These are phyloP conservation scores for Arnoldichthys spilopterus DNA, from an alignment of 2,797 vertebrate species.

Conservation along the genomic window DNA sequence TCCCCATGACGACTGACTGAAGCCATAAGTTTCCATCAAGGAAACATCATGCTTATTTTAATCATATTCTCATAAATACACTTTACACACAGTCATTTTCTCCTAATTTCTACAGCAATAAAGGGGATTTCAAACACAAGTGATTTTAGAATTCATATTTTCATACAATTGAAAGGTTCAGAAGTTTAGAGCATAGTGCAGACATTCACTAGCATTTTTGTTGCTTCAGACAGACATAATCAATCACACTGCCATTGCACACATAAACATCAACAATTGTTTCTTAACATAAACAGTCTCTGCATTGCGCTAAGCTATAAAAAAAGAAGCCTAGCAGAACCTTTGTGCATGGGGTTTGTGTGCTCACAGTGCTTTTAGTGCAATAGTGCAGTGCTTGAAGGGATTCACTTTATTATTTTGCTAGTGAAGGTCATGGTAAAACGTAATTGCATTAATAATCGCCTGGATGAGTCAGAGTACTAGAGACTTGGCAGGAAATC, in stretches of 20 bases:
- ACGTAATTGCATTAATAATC: conserved; percentile 64
- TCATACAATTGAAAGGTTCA: not conserved
- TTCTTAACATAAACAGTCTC: not conserved
- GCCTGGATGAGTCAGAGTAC: conserved; percentile 56
- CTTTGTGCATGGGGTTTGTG: not conserved
- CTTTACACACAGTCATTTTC: not conserved
- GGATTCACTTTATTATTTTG: conserved; percentile 24
- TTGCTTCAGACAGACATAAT: not conserved
- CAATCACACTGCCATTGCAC: not conserved
- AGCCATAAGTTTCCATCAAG: not conserved
- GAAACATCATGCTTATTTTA: not conserved
- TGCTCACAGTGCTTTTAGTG: not conserved
- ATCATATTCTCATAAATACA: not conserved
- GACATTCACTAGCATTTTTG: not conserved
- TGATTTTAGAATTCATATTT: not conserved
- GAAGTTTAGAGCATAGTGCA: not conserved
- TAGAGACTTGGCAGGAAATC: conserved; percentile 38
- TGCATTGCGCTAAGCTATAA: not conserved
- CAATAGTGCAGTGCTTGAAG: not conserved
- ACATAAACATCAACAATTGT: not conserved
- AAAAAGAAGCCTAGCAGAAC: not conserved
- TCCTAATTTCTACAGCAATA: not conserved
- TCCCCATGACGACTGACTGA: too few relatives aligned
- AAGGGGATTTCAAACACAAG: not conserved
- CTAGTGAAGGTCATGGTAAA: conserved; percentile 57